Percentiles rank a stretch among this genome's conserved stretches.
These are phyloP conservation scores for Colletes latitarsis DNA, from an alignment of 1,140 invertebrate genomes.

Conservation along the genomic window DNA sequence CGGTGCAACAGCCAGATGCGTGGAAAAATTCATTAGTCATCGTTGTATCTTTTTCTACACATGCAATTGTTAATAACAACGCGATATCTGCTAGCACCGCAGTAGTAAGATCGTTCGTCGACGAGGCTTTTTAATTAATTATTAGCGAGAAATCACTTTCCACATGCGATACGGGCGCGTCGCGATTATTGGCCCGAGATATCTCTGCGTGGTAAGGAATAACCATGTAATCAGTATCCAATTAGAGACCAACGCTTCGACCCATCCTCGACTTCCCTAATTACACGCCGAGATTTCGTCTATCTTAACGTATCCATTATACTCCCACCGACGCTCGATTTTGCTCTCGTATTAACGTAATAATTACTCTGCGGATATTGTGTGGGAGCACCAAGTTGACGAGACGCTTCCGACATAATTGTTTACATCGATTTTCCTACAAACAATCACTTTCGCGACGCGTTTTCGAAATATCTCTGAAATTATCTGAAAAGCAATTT, in stretches of 20 bases:
- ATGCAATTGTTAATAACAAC: conserved; percentile 5
- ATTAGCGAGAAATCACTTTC: conserved; percentile 26
- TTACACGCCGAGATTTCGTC: conserved; percentile 66
- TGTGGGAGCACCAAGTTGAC: background rate
- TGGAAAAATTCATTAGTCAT: background rate
- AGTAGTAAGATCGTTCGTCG: background rate
- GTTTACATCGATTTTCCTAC: no score
- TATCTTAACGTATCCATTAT: conserved; percentile 71
- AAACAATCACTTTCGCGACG: background rate
- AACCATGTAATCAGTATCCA: conserved; percentile 53
- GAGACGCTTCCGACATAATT: no score
- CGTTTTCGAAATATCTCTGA: no score
- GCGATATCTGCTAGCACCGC: background rate
- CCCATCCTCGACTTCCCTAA: conserved; percentile 54
- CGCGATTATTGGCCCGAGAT: conserved; percentile 39
- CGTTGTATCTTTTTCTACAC: background rate
- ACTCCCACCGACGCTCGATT: background rate
- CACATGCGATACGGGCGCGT: conserved; percentile 3
- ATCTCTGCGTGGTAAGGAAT: conserved; percentile 35
- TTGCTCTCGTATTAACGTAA: conserved; percentile 60
- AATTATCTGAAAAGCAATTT: no score
- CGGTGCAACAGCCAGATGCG: background rate
- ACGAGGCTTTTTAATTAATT: conserved; percentile 41
- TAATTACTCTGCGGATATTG: conserved; percentile 53
- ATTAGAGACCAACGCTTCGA: conserved; percentile 40